phyloP scores from a whole-genome alignment of 2,888 invertebrate genomes.

The Ceraclea dissimilis region DNA sequence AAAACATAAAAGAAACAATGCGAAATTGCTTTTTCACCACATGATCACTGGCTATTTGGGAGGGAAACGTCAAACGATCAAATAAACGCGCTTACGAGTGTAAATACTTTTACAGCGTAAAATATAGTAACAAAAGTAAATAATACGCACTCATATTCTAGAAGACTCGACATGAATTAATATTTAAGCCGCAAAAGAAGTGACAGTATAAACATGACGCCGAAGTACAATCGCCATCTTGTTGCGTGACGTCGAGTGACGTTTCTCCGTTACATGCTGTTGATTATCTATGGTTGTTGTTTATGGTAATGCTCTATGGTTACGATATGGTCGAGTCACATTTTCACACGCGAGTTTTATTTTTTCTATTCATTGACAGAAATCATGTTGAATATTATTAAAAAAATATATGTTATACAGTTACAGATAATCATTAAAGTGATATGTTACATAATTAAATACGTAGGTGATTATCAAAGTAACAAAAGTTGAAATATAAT shows the following conservation, averaged over 20 bases:
- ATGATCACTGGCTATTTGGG: constrained; percentile 13
- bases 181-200: constrained; percentile 15
- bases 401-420: too few species aligned
- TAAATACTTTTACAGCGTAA: not conserved
- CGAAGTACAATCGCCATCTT: constrained; percentile 20
- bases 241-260: constrained; percentile 20
- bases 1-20: too few species aligned
- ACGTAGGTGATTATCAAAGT: too few species aligned
- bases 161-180: constrained; percentile 18
- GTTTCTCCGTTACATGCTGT: constrained; percentile 12
- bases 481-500: too few species aligned
- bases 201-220: constrained; percentile 22
- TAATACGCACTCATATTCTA: constrained; percentile 21
- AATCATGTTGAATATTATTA: too few species aligned
- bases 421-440: too few species aligned
- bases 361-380: too few species aligned
- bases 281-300: constrained; percentile 2
- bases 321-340: too few species aligned
- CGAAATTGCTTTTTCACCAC: constrained; percentile 5
- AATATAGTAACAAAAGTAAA: constrained; percentile 2
- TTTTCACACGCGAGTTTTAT: too few species aligned
- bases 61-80: constrained; percentile 17
- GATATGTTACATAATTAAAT: too few species aligned
- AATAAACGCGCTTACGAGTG: not conserved
- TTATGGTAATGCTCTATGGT: not conserved